phyloP scores from a whole-genome alignment of 2,113 vertebrate species.

The Phrynosoma blainvillii region DNA sequence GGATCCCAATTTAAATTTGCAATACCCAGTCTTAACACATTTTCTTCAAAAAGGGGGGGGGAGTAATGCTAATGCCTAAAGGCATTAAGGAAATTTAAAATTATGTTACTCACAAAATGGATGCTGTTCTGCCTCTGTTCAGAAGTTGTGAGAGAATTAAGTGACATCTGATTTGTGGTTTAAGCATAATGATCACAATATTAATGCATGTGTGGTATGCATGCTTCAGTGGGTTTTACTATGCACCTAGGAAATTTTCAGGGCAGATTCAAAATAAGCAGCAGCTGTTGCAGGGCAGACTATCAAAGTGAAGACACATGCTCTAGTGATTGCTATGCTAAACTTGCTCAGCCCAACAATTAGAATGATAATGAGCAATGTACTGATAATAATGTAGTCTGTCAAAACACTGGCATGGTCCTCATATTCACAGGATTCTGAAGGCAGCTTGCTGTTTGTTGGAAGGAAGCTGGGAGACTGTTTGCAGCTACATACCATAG shows the following conservation, averaged over 20 bases:
- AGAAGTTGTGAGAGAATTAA: slow-evolving; percentile 20
- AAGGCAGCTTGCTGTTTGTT: not conserved
- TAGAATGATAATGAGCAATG: slow-evolving; percentile 17
- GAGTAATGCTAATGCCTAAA: not conserved
- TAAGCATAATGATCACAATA: not conserved
- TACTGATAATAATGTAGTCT: slow-evolving; percentile 22
- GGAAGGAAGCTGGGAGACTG: not conserved
- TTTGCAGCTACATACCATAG: not conserved
- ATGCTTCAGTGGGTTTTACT: slow-evolving; percentile 3
- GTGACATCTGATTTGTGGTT: slow-evolving; percentile 14
- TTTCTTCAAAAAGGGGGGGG: not conserved
- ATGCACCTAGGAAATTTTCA: slow-evolving; percentile 1
- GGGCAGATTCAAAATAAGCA: not conserved
- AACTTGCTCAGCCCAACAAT: slow-evolving; percentile 9
- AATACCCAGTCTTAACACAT: not conserved
- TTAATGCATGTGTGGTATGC: not conserved
- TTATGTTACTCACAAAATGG: slow-evolving; percentile 21
- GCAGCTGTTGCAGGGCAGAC: slow-evolving; percentile 19
- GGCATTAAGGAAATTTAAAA: slow-evolving; percentile 22
- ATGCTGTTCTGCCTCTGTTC: not conserved
- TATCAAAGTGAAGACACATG: not conserved
- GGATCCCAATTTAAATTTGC: slow-evolving; percentile 1
- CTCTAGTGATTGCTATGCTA: not conserved
- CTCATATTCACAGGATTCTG: slow-evolving; percentile 4
- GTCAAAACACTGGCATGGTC: slow-evolving; percentile 12